Base-by-base conservation (phyloP, 2,797 vertebrate genomes). In the Chelon auratus region DNA sequence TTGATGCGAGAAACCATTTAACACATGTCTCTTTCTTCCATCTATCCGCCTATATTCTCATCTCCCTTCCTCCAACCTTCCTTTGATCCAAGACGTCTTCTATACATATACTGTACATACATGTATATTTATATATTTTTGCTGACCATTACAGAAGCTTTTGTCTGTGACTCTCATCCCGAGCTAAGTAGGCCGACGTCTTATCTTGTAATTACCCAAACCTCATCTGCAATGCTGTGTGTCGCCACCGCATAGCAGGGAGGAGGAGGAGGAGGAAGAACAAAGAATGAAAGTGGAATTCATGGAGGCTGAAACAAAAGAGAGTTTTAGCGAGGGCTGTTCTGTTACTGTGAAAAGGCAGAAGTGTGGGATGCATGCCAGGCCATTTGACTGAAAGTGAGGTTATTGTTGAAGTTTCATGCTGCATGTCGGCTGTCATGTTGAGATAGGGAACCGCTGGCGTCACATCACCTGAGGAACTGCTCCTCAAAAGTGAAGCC, bases 191-290 rank as follows among this genome's bases (percentile, higher is more conserved):
- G 22, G 77, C 73, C 68, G 50, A 65, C 58, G 14, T 84, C 88
- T 90, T 86, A 92, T 92, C 89, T 86, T 48, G 74, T 87, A 87
- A 91, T 91, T 92, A 87, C 74, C 15, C 0, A 67, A 68, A n/a
- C 66, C 50, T 54, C 33, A 18, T 65, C 68, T 48, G 54, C 48
- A 50, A 4, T 3, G 24, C 24, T 26, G 40, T 17, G 2, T 52
- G 65, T 40, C 22, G 8, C 70, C 69, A 37, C 39, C 9, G 37
- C 9, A 22, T 26, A 26, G 58, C 17, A 56, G 17, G 56, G 75
- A 68, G 40, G 59, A 18, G 56, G 75, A 68, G 40, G 4, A 33
- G 9, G 60, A 18, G 15, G 47, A 42, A 57, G 77, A 73, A 78
- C 61, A 83, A 82, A 79, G 81, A 67, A 55, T 18, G 33, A 71